Conservation (phyloP, 2,888 invertebrate species). For the Eupithecia tripunctaria region DNA sequence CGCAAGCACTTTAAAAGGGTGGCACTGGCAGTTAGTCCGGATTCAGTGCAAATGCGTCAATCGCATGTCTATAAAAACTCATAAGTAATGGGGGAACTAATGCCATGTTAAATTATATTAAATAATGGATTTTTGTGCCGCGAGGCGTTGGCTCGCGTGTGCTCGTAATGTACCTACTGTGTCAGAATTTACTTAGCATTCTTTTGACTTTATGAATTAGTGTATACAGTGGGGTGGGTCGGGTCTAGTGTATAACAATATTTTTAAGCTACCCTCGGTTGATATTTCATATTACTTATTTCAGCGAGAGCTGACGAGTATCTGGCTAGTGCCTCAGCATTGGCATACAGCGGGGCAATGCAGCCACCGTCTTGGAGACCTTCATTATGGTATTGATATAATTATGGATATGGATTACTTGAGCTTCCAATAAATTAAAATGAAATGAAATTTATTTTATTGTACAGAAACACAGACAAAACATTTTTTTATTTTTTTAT, state of each 20-base stretch:
- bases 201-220: slow-evolving; percentile 15
- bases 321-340: no score
- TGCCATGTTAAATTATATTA: slow-evolving; percentile 57
- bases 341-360: no score
- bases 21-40: no score
- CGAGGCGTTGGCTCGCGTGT: slow-evolving; percentile 51
- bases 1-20: no score
- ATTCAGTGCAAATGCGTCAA: slow-evolving; percentile 22
- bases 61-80: slow-evolving; percentile 46
- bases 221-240: background rate
- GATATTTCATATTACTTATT: background rate
- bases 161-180: slow-evolving; percentile 28
- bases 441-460: no score
- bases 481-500: no score
- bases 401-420: no score
- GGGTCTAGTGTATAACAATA: background rate
- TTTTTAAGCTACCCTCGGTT: background rate
- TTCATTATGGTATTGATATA: no score
- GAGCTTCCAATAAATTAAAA: no score
- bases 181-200: slow-evolving; percentile 26
- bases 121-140: slow-evolving; percentile 57
- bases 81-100: slow-evolving; percentile 48
- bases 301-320: no score
- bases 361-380: no score
- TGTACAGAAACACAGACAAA: no score